phyloP scores from a whole-genome alignment of 2,797 vertebrate genomes.

The Sebastolobus altivelis region DNA sequence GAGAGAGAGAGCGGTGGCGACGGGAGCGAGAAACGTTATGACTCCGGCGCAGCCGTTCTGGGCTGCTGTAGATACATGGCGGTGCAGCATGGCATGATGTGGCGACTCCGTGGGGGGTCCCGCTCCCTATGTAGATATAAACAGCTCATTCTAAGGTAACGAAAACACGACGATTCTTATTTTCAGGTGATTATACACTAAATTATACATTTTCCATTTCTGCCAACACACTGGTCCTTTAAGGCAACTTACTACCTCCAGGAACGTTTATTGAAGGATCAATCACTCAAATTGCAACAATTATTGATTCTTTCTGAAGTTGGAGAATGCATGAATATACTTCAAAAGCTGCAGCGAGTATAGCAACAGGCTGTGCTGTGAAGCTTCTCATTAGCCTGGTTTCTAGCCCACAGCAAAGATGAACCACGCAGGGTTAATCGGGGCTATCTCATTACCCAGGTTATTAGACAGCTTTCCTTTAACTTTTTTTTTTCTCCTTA shows the following conservation, averaged over 20 bases:
- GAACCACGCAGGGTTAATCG: conserved; percentile 20
- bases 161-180: too few species aligned
- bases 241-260: not conserved
- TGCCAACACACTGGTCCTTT: too few species aligned
- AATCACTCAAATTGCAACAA: conserved; percentile 29
- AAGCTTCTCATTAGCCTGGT: conserved; percentile 36
- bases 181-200: too few species aligned
- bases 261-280: not conserved
- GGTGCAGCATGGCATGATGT: too few species aligned
- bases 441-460: conserved; percentile 32
- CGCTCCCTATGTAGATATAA: too few species aligned
- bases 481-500: conserved; percentile 1
- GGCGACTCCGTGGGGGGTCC: too few species aligned
- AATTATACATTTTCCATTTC: too few species aligned
- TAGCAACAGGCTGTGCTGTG: not conserved
- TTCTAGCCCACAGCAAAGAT: conserved; percentile 13
- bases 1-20: too few species aligned
- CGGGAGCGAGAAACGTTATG: too few species aligned
- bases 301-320: conserved; percentile 30
- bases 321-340: not conserved
- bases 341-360: not conserved
- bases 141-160: too few species aligned
- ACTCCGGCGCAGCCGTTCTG: too few species aligned
- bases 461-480: conserved; percentile 24
- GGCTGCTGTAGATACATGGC: too few species aligned